These are phyloP conservation scores for Enteromius fasciolatus DNA, from an alignment of 2,797 vertebrate genomes.

Conservation along the genomic window DNA sequence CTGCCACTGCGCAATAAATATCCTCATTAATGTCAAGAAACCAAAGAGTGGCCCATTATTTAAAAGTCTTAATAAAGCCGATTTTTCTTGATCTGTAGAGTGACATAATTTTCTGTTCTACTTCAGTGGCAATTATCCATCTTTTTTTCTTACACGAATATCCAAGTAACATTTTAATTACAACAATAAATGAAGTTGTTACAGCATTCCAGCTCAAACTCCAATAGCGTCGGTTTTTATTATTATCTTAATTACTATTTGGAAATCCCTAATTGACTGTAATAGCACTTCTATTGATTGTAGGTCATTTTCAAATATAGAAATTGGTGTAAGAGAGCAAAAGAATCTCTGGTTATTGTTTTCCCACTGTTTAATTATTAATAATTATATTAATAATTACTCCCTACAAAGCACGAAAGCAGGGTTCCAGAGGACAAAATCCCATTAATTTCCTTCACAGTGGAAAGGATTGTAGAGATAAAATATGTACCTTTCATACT, in stretches of 20 bases:
- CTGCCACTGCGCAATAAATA: conserved; percentile 60
- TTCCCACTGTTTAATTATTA: conserved; percentile 64
- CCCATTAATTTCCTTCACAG: background rate
- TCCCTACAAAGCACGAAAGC: background rate
- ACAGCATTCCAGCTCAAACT: conserved; percentile 63
- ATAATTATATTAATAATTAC: background rate
- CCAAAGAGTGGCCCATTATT: conserved; percentile 63
- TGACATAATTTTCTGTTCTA: conserved; percentile 64
- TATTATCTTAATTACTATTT: conserved; percentile 73
- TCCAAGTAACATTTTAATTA: conserved; percentile 69
- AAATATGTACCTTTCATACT: background rate
- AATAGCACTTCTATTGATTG: conserved; percentile 69
- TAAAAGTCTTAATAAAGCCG: conserved; percentile 61
- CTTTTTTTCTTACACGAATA: conserved; percentile 48
- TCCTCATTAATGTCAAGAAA: conserved; percentile 65
- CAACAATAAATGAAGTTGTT: conserved; percentile 64
- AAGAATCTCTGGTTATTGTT: conserved; percentile 54
- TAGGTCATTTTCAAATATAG: conserved; percentile 71
- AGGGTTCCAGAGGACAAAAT: background rate
- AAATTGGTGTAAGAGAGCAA: conserved; percentile 61
- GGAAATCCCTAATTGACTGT: conserved; percentile 73
- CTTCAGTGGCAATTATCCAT: conserved; percentile 62
- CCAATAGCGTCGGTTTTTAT: conserved; percentile 68
- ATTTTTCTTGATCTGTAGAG: conserved; percentile 58
- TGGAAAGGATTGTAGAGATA: background rate